Conservation (phyloP, 2,113 vertebrate genomes). For the Tenrec ecaudatus region DNA sequence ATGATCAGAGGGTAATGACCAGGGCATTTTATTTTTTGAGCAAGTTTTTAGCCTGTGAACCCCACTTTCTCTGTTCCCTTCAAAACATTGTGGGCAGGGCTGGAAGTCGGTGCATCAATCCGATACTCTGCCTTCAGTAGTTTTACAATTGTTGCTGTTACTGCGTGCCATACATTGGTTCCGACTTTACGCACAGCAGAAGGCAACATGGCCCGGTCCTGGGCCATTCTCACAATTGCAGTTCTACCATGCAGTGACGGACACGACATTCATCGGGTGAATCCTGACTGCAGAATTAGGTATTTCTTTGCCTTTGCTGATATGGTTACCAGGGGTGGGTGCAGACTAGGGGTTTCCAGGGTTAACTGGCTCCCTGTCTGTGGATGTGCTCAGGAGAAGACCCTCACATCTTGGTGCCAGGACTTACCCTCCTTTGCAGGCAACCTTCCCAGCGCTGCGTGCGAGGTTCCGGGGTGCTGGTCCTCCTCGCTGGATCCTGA, state of each 20-base stretch:
- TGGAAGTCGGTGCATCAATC: too few relatives aligned
- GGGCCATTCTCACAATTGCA: too few relatives aligned
- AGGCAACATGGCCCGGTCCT: too few relatives aligned
- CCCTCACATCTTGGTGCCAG: background rate
- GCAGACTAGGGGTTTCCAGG: background rate
- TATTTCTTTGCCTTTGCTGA: background rate
- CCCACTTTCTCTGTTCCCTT: background rate
- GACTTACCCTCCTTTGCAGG: background rate
- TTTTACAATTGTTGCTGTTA: background rate
- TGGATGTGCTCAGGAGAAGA: background rate
- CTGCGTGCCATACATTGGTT: too few relatives aligned
- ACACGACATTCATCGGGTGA: rapidly evolving
- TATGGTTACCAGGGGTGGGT: background rate
- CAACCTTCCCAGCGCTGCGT: rapidly evolving
- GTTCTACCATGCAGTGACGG: too few relatives aligned
- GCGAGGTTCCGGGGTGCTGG: rapidly evolving
- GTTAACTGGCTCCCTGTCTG: background rate
- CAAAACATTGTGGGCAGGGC: background rate
- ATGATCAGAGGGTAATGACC: background rate
- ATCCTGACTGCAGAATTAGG: background rate
- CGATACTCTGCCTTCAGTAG: too few relatives aligned
- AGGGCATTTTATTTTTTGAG: background rate
- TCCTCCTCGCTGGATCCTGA: background rate
- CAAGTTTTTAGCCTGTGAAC: background rate
- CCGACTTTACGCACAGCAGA: too few relatives aligned